Evolutionary conservation across 1,140 invertebrate genomes (phyloP).

Genomic region (Parapsyche elsis): DNA sequence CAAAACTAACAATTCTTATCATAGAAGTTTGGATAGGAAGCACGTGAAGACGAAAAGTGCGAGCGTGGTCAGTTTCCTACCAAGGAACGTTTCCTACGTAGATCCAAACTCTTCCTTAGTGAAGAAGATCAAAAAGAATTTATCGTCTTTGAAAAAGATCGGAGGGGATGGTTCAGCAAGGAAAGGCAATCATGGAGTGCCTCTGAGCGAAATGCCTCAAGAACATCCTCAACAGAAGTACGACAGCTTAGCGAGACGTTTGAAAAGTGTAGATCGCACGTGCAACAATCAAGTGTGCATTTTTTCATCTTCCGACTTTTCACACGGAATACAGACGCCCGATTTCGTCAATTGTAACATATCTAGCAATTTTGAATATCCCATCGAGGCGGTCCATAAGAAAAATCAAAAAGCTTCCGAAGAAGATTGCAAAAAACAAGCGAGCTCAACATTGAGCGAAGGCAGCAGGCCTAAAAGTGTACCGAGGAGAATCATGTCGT

Average conservation of each 20-base stretch:
- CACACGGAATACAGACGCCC: slow-evolving; percentile 57
- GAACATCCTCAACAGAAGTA: slow-evolving; percentile 48
- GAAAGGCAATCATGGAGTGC: slow-evolving; percentile 64
- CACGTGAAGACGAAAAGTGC: slow-evolving; percentile 64
- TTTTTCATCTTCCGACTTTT: slow-evolving; percentile 61
- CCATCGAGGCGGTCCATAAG: slow-evolving; percentile 45
- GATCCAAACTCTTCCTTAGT: slow-evolving; percentile 64
- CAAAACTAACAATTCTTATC: slow-evolving; percentile 57
- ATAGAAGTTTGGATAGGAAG: slow-evolving; percentile 66
- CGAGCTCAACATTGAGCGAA: not conserved
- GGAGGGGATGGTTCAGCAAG: slow-evolving; percentile 63
- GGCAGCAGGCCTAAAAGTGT: not conserved
- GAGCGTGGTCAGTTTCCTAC: slow-evolving; percentile 65
- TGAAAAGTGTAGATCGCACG: slow-evolving; percentile 47
- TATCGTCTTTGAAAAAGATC: slow-evolving; percentile 66
- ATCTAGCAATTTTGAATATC: slow-evolving; percentile 48
- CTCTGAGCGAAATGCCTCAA: slow-evolving; percentile 62
- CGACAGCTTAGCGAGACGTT: slow-evolving; percentile 40
- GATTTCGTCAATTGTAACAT: slow-evolving; percentile 51
- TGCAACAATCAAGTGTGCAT: slow-evolving; percentile 63
- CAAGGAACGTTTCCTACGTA: slow-evolving; percentile 64
- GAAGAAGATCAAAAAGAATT: slow-evolving; percentile 66
- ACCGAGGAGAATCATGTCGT: slow-evolving; percentile 51
- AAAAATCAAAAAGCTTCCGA: not conserved
- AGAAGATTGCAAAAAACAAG: not conserved